phyloP scores from a whole-genome alignment of 2,113 vertebrate species.

The Dunckerocampus dactyliophorus region DNA sequence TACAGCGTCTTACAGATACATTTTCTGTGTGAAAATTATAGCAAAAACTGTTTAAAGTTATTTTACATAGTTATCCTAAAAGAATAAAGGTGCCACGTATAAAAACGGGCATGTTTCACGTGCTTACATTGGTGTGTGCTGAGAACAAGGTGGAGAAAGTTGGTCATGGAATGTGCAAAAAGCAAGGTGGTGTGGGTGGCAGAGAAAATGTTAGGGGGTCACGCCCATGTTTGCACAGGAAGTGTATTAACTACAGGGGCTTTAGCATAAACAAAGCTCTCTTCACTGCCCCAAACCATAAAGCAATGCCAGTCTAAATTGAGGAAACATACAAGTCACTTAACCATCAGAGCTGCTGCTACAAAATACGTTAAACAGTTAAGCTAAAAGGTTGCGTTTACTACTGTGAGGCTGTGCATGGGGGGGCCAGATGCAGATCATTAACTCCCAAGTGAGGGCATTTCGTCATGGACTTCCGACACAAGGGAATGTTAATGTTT shows the following conservation, averaged over 20 bases:
- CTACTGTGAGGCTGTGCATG: slow-evolving; percentile 19
- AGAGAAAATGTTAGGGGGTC: slow-evolving; percentile 28
- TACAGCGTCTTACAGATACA: too few relatives aligned
- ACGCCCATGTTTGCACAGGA: slow-evolving; percentile 57
- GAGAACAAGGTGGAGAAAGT: slow-evolving; percentile 15
- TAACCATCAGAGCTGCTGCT: too few relatives aligned
- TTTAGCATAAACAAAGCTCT: slow-evolving; percentile 33
- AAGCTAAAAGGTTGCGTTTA: neutral
- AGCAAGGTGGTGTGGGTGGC: slow-evolving; percentile 20
- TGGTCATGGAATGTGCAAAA: slow-evolving; percentile 34
- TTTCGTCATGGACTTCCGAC: slow-evolving; percentile 47
- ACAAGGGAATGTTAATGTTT: slow-evolving; percentile 26
- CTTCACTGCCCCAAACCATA: slow-evolving; percentile 27
- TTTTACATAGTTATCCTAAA: neutral
- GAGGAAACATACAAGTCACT: neutral
- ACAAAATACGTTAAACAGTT: too few relatives aligned
- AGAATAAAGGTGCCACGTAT: slow-evolving; percentile 5
- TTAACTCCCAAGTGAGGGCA: slow-evolving; percentile 51
- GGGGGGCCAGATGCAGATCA: slow-evolving; percentile 43
- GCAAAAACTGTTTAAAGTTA: too few relatives aligned
- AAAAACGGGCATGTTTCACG: neutral
- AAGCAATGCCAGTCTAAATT: slow-evolving; percentile 9
- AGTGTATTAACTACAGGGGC: neutral
- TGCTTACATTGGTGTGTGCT: slow-evolving; percentile 23
- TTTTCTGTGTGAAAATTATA: neutral